Evolutionary conservation across 2,797 vertebrate genomes (phyloP).

Genomic region (Alfaro cultratus): DNA sequence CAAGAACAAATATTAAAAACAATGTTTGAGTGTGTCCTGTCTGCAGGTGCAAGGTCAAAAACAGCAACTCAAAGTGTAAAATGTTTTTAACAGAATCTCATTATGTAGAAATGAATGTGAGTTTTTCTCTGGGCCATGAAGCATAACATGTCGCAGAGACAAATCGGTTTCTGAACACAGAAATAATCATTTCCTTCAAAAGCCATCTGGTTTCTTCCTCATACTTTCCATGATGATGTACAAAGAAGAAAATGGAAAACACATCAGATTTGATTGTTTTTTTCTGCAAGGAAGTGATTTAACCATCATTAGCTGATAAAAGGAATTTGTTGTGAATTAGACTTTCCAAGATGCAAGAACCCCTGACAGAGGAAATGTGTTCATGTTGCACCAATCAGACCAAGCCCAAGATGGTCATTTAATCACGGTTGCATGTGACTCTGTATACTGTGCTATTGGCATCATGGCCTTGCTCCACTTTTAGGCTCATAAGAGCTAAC

Average conservation of each 20-base stretch:
- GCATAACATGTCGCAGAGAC: constrained; percentile 31
- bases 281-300: constrained; percentile 23
- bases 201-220: constrained; percentile 19
- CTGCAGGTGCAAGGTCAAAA: constrained; percentile 18
- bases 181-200: constrained; percentile 37
- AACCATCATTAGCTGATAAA: constrained; percentile 28
- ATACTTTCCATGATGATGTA: constrained; percentile 10
- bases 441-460: background rate
- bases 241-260: constrained; percentile 26
- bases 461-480: background rate
- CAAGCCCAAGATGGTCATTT: constrained; percentile 1
- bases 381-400: constrained; percentile 12
- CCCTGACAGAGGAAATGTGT: constrained; percentile 4
- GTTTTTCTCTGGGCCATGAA: constrained; percentile 21
- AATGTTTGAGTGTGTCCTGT: background rate
- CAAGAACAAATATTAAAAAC: background rate
- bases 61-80: constrained; percentile 35
- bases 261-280: constrained; percentile 26
- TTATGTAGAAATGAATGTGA: constrained; percentile 36
- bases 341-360: constrained; percentile 10
- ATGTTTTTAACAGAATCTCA: constrained; percentile 38
- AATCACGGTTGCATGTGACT: background rate
- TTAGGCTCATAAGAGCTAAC: background rate
- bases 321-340: constrained; percentile 13
- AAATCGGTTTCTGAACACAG: constrained; percentile 23